Conservation (phyloP, 2,113 vertebrate genomes). For the Chionomys nivalis region DNA sequence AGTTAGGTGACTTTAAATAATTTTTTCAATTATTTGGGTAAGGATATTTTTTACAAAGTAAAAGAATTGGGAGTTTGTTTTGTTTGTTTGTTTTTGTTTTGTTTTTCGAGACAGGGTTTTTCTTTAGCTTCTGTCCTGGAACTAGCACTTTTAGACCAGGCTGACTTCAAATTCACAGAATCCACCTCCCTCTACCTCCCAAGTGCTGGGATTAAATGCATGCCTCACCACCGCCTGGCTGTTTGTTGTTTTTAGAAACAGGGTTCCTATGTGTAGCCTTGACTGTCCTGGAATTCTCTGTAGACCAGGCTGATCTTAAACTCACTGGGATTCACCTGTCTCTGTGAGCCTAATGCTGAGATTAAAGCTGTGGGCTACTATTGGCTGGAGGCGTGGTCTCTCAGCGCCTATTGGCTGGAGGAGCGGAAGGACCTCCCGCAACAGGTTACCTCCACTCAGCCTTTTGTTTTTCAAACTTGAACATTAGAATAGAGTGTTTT, state of each 20-base stretch:
- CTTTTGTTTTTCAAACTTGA: background rate
- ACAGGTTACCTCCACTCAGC: too few species aligned
- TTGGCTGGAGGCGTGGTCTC: too few species aligned
- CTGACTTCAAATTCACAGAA: background rate
- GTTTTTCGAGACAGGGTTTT: background rate
- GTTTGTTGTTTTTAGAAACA: background rate
- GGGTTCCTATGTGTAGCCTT: background rate
- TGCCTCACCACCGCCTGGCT: too few species aligned
- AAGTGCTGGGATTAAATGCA: background rate
- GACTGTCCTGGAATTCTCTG: background rate
- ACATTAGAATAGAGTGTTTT: background rate
- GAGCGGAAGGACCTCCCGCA: too few species aligned
- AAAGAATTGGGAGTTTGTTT: background rate
- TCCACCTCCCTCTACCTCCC: background rate
- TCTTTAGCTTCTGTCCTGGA: background rate
- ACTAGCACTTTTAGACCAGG: background rate
- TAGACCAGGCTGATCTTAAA: background rate
- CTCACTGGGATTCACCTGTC: background rate
- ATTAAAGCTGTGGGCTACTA: background rate
- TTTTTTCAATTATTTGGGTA: slow-evolving; percentile 2
- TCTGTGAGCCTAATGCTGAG: background rate
- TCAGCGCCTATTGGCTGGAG: too few species aligned
- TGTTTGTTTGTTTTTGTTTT: background rate
- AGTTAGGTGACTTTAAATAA: background rate
- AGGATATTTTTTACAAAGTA: slow-evolving; percentile 1